These are phyloP conservation scores for Dolomedes plantarius DNA, from an alignment of 2,888 invertebrate species.

Conservation along the genomic window DNA sequence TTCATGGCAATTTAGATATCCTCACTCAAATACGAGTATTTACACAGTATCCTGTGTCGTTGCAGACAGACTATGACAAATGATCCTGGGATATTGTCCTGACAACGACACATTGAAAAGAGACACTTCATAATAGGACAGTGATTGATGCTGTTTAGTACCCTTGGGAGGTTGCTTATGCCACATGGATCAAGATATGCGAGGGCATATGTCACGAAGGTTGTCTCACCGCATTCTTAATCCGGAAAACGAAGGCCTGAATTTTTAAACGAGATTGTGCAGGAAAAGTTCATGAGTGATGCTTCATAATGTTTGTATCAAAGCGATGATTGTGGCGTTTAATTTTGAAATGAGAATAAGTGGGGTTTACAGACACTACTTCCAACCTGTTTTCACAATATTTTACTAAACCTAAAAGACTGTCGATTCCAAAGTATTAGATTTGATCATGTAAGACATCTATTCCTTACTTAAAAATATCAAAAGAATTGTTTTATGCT, in stretches of 20 bases:
- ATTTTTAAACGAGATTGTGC: no score
- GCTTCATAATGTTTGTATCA: no score
- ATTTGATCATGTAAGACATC: no score
- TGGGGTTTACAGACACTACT: no score
- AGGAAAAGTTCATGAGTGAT: no score
- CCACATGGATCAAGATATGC: not conserved
- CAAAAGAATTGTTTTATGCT: no score
- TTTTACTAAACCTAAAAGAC: no score
- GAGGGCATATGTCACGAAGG: not conserved
- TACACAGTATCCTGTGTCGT: constrained; percentile 6
- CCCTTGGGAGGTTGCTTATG: not conserved
- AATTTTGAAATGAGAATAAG: no score
- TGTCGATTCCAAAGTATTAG: no score
- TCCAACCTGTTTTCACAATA: no score
- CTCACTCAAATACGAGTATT: not conserved
- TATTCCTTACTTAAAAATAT: no score
- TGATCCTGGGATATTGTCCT: constrained; percentile 57
- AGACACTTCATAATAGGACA: constrained; percentile 70
- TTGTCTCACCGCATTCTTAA: not conserved
- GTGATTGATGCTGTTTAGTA: constrained; percentile 42
- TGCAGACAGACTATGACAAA: constrained; percentile 57
- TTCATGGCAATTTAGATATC: not conserved
- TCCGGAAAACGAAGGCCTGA: not conserved
- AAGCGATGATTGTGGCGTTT: no score
- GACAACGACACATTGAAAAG: constrained; percentile 68